phyloP scores from a whole-genome alignment of 2,797 vertebrate species.

The Rhinophrynus dorsalis region DNA sequence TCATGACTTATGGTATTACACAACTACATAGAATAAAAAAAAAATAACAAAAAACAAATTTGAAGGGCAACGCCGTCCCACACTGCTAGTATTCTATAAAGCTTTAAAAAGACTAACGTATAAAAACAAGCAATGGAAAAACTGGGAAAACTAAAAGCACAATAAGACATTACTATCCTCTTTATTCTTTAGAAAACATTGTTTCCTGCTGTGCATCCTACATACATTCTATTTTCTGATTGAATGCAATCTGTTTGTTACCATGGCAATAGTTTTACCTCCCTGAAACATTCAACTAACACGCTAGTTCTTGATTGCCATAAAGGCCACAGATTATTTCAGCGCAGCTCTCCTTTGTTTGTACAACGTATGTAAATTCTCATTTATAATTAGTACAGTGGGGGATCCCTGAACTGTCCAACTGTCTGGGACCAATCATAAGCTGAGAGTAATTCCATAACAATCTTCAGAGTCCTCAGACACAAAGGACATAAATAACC shows the following conservation, averaged over 20 bases:
- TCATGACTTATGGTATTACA: too few species aligned
- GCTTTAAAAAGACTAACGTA: background rate
- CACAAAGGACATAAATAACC: too few species aligned
- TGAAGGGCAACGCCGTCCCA: too few species aligned
- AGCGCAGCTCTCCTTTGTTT: background rate
- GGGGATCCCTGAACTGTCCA: background rate
- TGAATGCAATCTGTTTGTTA: slow-evolving; percentile 27
- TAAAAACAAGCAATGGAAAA: background rate
- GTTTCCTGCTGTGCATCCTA: slow-evolving; percentile 13
- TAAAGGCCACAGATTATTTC: background rate
- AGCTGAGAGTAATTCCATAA: background rate
- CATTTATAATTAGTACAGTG: slow-evolving; percentile 1
- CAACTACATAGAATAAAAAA: too few species aligned
- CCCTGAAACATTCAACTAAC: slow-evolving; percentile 3
- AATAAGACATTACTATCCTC: slow-evolving; percentile 3
- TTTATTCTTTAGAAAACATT: slow-evolving; percentile 18
- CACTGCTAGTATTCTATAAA: too few species aligned
- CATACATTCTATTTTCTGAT: slow-evolving; percentile 23
- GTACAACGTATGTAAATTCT: background rate
- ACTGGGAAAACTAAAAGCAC: background rate
- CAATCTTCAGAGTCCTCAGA: background rate
- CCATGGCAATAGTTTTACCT: slow-evolving; percentile 38
- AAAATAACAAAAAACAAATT: too few species aligned
- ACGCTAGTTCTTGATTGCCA: slow-evolving; percentile 9
- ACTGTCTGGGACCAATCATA: background rate